phyloP scores from a whole-genome alignment of 2,113 vertebrate species.

The Poicephalus gulielmi region DNA sequence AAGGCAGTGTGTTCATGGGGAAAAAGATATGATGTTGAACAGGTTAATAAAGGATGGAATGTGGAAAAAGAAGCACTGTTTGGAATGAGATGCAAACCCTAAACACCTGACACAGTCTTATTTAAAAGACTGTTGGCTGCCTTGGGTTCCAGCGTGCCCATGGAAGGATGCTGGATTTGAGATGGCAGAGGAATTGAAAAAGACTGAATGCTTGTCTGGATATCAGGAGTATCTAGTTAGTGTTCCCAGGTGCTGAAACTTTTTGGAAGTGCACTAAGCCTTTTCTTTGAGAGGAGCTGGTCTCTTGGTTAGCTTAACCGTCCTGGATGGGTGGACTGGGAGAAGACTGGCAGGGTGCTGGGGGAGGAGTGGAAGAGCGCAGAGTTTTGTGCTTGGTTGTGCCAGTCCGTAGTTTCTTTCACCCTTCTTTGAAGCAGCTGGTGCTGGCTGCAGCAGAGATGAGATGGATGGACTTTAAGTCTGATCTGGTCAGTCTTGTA shows the following conservation, averaged over 20 bases:
- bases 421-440: neutral
- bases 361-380: neutral
- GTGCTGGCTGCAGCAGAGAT: neutral
- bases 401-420: neutral
- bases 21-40: neutral
- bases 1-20: neutral
- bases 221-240: neutral
- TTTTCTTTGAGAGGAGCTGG: constrained; percentile 1
- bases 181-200: neutral
- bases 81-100: neutral
- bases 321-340: neutral
- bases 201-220: neutral
- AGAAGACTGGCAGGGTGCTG: neutral
- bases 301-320: neutral
- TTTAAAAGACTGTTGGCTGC: neutral
- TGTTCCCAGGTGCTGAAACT: neutral
- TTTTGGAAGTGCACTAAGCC: neutral
- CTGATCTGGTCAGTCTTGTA: neutral
- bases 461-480: neutral
- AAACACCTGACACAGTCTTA: neutral
- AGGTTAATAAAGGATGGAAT: neutral
- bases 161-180: neutral
- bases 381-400: neutral
- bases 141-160: neutral
- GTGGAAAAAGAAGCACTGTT: neutral